Base-by-base conservation (phyloP, 2,113 vertebrate species). In the Brevimyrus niger region DNA sequence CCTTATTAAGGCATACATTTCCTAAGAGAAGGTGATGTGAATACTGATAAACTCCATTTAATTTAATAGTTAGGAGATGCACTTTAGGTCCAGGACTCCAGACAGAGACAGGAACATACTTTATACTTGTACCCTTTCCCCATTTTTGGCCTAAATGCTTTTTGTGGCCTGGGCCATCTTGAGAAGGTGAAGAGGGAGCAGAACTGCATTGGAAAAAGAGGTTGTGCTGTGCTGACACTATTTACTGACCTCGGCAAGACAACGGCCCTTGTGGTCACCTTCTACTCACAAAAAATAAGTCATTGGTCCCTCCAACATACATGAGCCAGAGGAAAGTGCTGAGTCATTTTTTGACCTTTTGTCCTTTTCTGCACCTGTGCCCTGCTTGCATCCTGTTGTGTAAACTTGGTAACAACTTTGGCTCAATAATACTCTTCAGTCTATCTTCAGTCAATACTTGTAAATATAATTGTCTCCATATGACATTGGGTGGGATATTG, bases 161-260 rank as follows among this genome's bases (percentile, higher is more conserved):
- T 47, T 84, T 44, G 82, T 84, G 82, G 17, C 21, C 38, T 17
- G 42, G 48, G 82, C 91, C 92, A 90, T 94, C 93, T 90, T 90
- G 92, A 92, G 91, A 93, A 95, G 95, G 92, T 95, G 94, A 96
- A 95, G 94, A 95, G 96, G 95, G 95, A 96, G 92, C 93, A 90
- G 95, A 95, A 95, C 95, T 96, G 95, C 92, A 92, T 91, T 88
- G 48, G 91, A 27, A 95, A 94, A 95, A 93, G 94, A 95, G 91
- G 93, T 95, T 96, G 92, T 94, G 93, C 94, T 90, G 94, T 94
- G 94, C 93, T 92, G 94, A 95, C 94, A 94, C 95, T 96, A 95
- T 96, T 96, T 96, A 95, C 96, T 90, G 92, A 95, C 96, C 95
- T 94, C 94, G 93, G 92, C 93, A 94, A 96, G 94, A 95, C 95